These are phyloP conservation scores for Meteorus sp. DNA, from an alignment of 1,140 invertebrate species.

Conservation along the genomic window DNA sequence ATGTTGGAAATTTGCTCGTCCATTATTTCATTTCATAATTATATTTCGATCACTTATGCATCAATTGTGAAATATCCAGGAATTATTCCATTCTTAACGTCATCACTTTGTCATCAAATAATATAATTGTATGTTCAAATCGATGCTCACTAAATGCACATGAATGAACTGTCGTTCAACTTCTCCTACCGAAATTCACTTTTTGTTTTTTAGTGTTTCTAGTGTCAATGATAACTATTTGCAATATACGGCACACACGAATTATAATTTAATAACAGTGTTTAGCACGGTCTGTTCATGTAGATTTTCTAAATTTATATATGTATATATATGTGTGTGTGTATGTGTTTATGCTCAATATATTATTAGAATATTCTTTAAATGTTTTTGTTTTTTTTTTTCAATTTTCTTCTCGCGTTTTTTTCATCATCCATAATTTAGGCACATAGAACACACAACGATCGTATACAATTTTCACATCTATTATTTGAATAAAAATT, in stretches of 20 bases:
- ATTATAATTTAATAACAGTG: constrained; percentile 15
- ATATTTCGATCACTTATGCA: neutral
- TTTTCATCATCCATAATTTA: constrained; percentile 10
- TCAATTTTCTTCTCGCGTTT: no score
- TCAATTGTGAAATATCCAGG: constrained; percentile 2
- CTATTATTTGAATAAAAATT: constrained; percentile 4
- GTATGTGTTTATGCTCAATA: constrained; percentile 5
- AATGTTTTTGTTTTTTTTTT: constrained; percentile 9
- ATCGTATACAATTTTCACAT: constrained; percentile 17
- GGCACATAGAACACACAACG: constrained; percentile 25
- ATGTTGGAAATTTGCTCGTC: neutral
- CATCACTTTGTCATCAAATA: no score
- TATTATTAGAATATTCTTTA: constrained; percentile 16
- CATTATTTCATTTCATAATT: constrained; percentile 1
- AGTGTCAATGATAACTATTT: constrained; percentile 7
- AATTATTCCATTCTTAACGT: neutral
- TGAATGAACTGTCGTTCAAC: neutral
- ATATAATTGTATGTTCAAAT: neutral
- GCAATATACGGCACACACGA: constrained; percentile 20
- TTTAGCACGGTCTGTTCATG: neutral
- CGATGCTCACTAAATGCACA: constrained; percentile 1
- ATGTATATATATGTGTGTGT: constrained; percentile 23
- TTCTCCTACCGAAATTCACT: neutral
- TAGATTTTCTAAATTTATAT: no score
- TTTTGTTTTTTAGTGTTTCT: constrained; percentile 4